Evolutionary conservation across 2,888 invertebrate species (phyloP), one percentile per base, ranked within the genome.

Genomic region (Drosophila kanekoi): DNA sequence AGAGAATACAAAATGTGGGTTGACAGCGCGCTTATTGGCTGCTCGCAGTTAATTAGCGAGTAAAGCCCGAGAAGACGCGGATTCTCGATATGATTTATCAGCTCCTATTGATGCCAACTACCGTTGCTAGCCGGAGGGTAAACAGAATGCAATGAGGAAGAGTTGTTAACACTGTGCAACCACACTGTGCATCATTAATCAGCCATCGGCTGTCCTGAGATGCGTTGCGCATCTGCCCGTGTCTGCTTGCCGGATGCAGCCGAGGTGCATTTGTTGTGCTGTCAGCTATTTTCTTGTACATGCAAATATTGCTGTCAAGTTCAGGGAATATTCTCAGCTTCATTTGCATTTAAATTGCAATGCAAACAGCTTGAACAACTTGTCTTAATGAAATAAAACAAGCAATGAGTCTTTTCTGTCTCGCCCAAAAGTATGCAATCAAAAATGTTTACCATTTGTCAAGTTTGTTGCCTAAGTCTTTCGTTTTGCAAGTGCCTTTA

Each of bases 271-370:
- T 56, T 20, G 41, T 20, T 63, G 48, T 41, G 51, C 41, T 77
- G 62, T 49, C 72, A 71, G 54, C 38, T 48, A 67, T 65, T 60
- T 53, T 63, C 63, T 63, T 63, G 62, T 35, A 43, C 71, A 67
- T 81, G 71, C 53, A 79, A 78, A 65, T 66, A 69, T 71, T 61
- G 86, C 65, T 72, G 65, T 69, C 70, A 76, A 67, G 82, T 58
- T 76, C 80, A 70, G 53, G 57, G 48, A 32, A 33, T 32, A 37
- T 43, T 49, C 32, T 58, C 23, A 35, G 38, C 43, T 14, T 18
- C 18, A 89, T 84, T 85, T 69, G 84, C 84, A 85, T 85, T 52
- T 69, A 63, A 77, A 89, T 88, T 85, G 38, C 68, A 58, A 80
- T 79, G 62, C 61, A 41, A 57, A 53, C 41, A 37, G 32, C 11